Evolutionary conservation across 2,113 vertebrate species (phyloP).

Genomic region (Lamprologus callipterus): DNA sequence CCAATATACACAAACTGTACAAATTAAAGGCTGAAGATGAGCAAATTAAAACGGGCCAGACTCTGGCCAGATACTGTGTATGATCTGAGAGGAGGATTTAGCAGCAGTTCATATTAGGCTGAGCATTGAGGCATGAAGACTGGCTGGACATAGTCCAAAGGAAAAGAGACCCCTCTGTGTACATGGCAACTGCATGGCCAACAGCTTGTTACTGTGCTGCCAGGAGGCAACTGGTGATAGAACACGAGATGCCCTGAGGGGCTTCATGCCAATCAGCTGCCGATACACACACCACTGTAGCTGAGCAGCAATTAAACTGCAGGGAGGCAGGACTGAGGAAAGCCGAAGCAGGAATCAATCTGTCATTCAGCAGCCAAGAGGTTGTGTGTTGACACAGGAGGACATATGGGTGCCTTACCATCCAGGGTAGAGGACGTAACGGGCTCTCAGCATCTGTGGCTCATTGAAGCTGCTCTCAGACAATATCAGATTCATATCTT

Average conservation of each 20-base stretch:
- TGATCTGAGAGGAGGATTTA: slow-evolving; percentile 30
- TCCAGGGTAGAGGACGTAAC: slow-evolving; percentile 91
- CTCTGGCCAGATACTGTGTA: not conserved
- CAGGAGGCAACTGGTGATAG: slow-evolving; percentile 51
- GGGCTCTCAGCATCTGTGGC: slow-evolving; percentile 83
- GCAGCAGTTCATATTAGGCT: slow-evolving; percentile 45
- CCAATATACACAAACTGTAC: not conserved
- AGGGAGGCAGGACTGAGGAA: not conserved
- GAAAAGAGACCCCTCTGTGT: slow-evolving; percentile 41
- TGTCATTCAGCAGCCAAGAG: not conserved
- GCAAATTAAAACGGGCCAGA: not conserved
- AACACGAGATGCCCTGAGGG: slow-evolving; percentile 49
- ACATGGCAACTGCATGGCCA: slow-evolving; percentile 51
- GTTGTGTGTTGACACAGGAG: not conserved
- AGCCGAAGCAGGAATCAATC: not conserved
- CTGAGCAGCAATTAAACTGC: slow-evolving; percentile 31
- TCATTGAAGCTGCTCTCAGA: slow-evolving; percentile 84
- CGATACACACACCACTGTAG: slow-evolving; percentile 9
- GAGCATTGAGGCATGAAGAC: slow-evolving; percentile 39
- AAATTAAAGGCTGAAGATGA: not conserved
- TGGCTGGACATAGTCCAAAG: slow-evolving; percentile 25
- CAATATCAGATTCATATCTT: slow-evolving; percentile 87
- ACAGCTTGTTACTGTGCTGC: slow-evolving; percentile 56
- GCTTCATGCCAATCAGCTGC: slow-evolving; percentile 52
- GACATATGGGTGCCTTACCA: slow-evolving; percentile 74